Evolutionary conservation across 2,797 vertebrate genomes (phyloP).

Genomic region (Thripadectes ignobilis): DNA sequence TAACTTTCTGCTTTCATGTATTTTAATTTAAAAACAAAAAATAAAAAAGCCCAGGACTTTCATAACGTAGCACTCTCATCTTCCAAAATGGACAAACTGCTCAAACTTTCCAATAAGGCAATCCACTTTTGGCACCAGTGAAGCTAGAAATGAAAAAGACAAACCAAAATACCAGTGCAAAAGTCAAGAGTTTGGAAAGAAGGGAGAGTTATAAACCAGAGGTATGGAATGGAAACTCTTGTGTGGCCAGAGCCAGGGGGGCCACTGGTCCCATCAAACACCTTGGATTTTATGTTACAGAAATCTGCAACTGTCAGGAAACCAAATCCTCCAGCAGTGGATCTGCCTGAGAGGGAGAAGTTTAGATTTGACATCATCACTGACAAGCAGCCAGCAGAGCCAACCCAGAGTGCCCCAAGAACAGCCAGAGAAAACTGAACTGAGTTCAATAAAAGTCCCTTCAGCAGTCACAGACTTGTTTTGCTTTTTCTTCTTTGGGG

Average conservation of each 20-base stretch:
- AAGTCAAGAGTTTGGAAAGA: background rate
- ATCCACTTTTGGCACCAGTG: background rate
- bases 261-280: background rate
- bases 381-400: background rate
- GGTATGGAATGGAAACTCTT: background rate
- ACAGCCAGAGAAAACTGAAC: background rate
- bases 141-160: background rate
- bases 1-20: background rate
- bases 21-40: background rate
- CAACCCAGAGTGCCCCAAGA: accelerated
- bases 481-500: background rate
- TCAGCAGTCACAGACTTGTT: background rate
- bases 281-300: background rate
- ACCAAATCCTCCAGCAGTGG: background rate
- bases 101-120: background rate
- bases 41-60: background rate
- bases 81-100: background rate
- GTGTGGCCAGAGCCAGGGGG: background rate
- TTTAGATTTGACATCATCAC: background rate
- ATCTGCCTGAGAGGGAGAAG: background rate
- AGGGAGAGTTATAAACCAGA: background rate
- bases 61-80: background rate
- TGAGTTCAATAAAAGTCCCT: background rate
- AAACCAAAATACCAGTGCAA: background rate
- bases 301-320: background rate